A percentile compares a stretch with the other conserved stretches of the same genome.
phyloP scores from a whole-genome alignment of 2,888 invertebrate species.

The Leptura quadrifasciata region DNA sequence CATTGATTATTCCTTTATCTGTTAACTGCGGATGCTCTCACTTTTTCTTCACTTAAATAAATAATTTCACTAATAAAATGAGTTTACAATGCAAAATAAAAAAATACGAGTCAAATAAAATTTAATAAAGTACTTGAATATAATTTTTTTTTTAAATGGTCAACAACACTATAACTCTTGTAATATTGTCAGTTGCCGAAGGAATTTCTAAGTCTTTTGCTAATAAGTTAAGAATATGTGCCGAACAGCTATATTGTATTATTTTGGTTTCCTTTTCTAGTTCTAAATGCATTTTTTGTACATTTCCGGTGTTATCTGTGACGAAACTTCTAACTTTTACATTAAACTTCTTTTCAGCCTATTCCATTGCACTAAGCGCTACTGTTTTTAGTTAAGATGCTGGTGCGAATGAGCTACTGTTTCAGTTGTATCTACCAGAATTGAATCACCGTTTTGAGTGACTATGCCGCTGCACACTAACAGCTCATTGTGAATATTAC shows the following conservation, averaged over 20 bases:
- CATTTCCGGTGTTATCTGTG: not conserved
- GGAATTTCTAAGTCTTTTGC: too few species aligned
- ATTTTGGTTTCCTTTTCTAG: not conserved
- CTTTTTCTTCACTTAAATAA: too few species aligned
- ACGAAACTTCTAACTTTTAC: not conserved
- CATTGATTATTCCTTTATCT: too few species aligned
- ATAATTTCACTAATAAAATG: too few species aligned
- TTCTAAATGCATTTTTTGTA: not conserved
- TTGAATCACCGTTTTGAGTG: not conserved
- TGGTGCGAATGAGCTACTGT: not conserved
- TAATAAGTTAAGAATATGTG: not conserved
- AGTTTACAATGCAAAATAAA: too few species aligned
- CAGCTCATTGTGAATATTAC: slow-evolving; percentile 9
- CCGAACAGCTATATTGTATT: not conserved
- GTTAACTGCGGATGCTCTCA: too few species aligned
- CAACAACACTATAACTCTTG: too few species aligned
- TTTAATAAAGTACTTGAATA: too few species aligned
- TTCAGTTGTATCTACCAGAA: not conserved
- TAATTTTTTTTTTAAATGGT: too few species aligned
- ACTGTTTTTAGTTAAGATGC: not conserved
- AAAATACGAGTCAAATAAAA: too few species aligned
- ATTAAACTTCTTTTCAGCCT: not conserved
- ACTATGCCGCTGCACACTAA: not conserved
- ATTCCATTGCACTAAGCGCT: not conserved
- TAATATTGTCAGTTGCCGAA: too few species aligned